These are phyloP conservation scores for Podarcis muralis DNA, from an alignment of 2,113 vertebrate species.

Conservation along the genomic window DNA sequence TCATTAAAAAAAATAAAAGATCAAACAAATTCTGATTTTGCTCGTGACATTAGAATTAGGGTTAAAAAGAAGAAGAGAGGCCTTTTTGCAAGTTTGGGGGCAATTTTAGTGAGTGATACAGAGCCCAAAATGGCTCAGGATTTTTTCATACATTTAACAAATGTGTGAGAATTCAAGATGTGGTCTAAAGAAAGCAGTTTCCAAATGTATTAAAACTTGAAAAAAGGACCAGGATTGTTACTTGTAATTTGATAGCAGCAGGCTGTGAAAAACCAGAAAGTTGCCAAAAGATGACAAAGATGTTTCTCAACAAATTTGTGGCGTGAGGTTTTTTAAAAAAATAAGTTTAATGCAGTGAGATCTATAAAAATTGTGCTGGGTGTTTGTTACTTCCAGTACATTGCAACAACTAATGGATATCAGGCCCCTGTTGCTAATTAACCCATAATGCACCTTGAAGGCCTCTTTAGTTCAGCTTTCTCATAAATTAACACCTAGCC, in stretches of 20 bases:
- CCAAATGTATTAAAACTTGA: slow-evolving; percentile 31
- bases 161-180: slow-evolving; percentile 31
- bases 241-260: slow-evolving; percentile 42
- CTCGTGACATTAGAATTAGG: neutral
- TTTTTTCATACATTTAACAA: slow-evolving; percentile 36
- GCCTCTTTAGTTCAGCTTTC: neutral
- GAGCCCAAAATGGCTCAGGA: slow-evolving; percentile 22
- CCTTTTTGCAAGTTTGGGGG: slow-evolving; percentile 16
- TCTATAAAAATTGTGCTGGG: slow-evolving; percentile 20
- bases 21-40: slow-evolving; percentile 23
- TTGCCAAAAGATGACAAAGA: slow-evolving; percentile 35
- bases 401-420: neutral
- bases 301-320: slow-evolving; percentile 55
- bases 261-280: slow-evolving; percentile 40
- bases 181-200: slow-evolving; percentile 52
- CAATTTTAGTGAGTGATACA: slow-evolving; percentile 42
- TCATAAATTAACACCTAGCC: neutral
- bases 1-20: neutral
- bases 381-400: slow-evolving; percentile 1
- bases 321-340: slow-evolving; percentile 35
- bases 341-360: slow-evolving; percentile 42
- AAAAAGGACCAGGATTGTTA: slow-evolving; percentile 26
- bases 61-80: neutral
- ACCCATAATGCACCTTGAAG: neutral
- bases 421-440: neutral